These are phyloP conservation scores for Gambusia holbrooki DNA, from an alignment of 2,113 vertebrate genomes.

Conservation along the genomic window DNA sequence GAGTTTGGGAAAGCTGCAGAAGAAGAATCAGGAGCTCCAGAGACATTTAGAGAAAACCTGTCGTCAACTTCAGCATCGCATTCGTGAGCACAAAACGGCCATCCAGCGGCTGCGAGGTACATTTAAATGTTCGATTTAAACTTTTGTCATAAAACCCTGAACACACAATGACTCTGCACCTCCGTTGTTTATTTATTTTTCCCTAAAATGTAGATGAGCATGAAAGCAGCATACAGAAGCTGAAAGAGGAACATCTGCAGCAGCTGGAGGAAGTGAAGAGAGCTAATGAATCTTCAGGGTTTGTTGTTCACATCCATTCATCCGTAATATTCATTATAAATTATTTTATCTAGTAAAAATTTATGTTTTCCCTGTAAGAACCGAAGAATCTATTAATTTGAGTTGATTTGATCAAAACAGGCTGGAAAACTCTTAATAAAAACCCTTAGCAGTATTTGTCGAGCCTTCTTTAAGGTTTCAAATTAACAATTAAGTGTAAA, in stretches of 20 bases:
- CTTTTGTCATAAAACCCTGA: neutral
- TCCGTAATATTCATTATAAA: too few relatives aligned
- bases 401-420: too few relatives aligned
- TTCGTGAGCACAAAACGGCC: constrained; percentile 79
- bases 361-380: too few relatives aligned
- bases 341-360: too few relatives aligned
- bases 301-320: constrained; percentile 19
- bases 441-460: too few relatives aligned
- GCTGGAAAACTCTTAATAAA: too few relatives aligned
- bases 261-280: constrained; percentile 61
- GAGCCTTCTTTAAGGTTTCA: too few relatives aligned
- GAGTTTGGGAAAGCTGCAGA: constrained; percentile 79
- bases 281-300: constrained; percentile 58
- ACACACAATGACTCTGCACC: neutral
- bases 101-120: constrained; percentile 82
- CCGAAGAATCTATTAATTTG: too few relatives aligned
- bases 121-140: neutral
- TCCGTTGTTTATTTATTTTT: neutral
- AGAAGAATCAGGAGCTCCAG: constrained; percentile 85
- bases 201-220: constrained; percentile 71
- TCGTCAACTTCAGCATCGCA: constrained; percentile 83
- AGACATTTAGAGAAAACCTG: constrained; percentile 84
- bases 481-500: too few relatives aligned
- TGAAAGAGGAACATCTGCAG: constrained; percentile 61
- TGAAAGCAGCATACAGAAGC: constrained; percentile 57